These are phyloP conservation scores for Potamarius usumacintae DNA, from an alignment of 2,113 vertebrate species.

Conservation along the genomic window DNA sequence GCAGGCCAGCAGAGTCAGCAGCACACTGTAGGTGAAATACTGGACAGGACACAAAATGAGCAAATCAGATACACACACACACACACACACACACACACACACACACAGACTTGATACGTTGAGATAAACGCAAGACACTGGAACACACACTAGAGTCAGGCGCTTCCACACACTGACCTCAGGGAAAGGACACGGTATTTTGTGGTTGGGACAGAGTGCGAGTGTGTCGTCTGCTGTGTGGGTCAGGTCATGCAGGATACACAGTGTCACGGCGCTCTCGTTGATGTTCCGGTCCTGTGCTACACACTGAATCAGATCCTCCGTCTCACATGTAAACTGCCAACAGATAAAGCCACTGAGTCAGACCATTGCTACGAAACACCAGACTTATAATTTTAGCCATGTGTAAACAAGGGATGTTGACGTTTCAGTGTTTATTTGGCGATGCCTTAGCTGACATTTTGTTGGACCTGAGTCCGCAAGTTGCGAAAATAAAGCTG, in stretches of 20 bases:
- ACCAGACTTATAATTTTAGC: background rate
- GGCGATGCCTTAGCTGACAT: background rate
- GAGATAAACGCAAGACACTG: conserved; percentile 19
- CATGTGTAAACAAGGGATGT: background rate
- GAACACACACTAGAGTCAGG: background rate
- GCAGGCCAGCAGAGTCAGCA: conserved; percentile 94
- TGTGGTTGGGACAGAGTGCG: conserved; percentile 75
- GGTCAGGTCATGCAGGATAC: conserved; percentile 82
- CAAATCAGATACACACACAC: background rate
- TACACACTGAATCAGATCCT: conserved; percentile 76
- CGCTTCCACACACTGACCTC: conserved; percentile 76
- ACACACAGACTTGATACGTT: conserved; percentile 33
- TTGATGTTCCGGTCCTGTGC: conserved; percentile 75
- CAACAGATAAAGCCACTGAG: background rate
- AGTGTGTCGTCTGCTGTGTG: conserved; percentile 69
- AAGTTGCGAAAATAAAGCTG: background rate
- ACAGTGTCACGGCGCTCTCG: conserved; percentile 71
- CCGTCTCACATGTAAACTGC: conserved; percentile 87
- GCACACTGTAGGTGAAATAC: conserved; percentile 90
- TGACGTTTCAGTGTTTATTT: background rate
- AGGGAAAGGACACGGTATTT: conserved; percentile 84
- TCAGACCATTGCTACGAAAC: background rate
- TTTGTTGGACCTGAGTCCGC: background rate
- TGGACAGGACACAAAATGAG: conserved; percentile 59
- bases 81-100: background rate